Conservation (phyloP, 35 echinoderm and acorn worm genomes). For the Strongylocentrotus purpuratus region DNA sequence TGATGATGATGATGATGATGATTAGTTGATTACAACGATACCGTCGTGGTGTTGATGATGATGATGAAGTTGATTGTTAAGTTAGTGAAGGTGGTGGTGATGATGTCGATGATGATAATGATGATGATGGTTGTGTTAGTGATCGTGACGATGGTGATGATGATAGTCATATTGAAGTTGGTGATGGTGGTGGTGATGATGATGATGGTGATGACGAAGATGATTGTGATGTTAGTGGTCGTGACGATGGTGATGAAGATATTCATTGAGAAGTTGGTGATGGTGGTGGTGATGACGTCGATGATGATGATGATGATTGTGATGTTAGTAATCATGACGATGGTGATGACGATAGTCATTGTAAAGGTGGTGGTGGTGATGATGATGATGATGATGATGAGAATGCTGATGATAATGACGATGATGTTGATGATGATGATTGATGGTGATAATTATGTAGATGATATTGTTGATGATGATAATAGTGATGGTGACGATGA, state of each 20-base stretch:
- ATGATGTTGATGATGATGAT: slow-evolving; percentile 21
- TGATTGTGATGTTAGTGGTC: slow-evolving; percentile 21
- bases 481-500: slow-evolving; percentile 14
- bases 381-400: slow-evolving; percentile 51
- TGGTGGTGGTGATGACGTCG: slow-evolving; percentile 46
- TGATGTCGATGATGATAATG: no score
- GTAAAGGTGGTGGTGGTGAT: slow-evolving; percentile 14
- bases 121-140: no score
- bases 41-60: no score
- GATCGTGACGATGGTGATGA: not conserved
- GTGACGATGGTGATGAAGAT: slow-evolving; percentile 30
- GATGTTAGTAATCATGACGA: slow-evolving; percentile 32
- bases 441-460: not conserved
- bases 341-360: slow-evolving; percentile 29
- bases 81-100: not conserved
- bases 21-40: no score
- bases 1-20: no score
- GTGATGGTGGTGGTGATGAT: not conserved
- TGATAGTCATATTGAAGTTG: no score
- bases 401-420: not conserved
- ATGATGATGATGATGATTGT: slow-evolving; percentile 40
- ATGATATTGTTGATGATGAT: slow-evolving; percentile 7
- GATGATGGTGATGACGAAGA: not conserved
- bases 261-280: slow-evolving; percentile 13
- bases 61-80: not conserved